A percentile compares a stretch with the other conserved stretches of the same genome.
These are phyloP conservation scores for Cossypha dichroa DNA, from an alignment of 2,797 vertebrate genomes.

Conservation along the genomic window DNA sequence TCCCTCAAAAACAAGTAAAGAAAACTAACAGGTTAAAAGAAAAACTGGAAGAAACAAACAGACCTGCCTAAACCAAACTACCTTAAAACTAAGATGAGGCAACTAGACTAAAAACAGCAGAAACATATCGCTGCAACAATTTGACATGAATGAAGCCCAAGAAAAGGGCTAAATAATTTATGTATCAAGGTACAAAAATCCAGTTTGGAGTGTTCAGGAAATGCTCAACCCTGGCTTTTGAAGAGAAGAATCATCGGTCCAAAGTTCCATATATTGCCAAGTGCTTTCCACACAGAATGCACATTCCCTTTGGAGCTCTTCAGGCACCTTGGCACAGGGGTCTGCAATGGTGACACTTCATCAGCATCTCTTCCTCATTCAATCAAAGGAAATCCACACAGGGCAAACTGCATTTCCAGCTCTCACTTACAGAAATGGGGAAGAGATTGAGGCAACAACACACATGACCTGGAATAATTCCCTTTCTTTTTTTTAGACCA, in stretches of 20 bases:
- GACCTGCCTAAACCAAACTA: neutral
- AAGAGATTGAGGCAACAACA: neutral
- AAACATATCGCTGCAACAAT: neutral
- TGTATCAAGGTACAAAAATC: neutral
- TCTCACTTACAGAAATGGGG: neutral
- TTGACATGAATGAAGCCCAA: neutral
- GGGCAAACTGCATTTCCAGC: neutral
- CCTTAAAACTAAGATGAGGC: neutral
- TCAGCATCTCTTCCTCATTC: neutral
- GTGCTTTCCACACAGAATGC: accelerated
- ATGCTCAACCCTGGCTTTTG: neutral
- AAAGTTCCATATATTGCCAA: neutral
- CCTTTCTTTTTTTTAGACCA: accelerated
- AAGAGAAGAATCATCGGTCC: neutral
- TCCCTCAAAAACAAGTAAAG: neutral
- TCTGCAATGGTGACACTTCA: neutral
- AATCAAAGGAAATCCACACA: neutral
- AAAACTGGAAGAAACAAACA: neutral
- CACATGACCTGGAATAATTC: neutral
- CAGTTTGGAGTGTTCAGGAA: neutral
- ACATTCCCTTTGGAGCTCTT: neutral
- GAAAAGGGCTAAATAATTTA: neutral
- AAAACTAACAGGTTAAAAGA: neutral
- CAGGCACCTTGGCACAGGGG: neutral
- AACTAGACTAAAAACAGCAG: neutral